Percentiles rank a stretch among this genome's conserved stretches.
Evolutionary conservation across 2,888 invertebrate genomes (phyloP).

Genomic region (Troides aeacus): DNA sequence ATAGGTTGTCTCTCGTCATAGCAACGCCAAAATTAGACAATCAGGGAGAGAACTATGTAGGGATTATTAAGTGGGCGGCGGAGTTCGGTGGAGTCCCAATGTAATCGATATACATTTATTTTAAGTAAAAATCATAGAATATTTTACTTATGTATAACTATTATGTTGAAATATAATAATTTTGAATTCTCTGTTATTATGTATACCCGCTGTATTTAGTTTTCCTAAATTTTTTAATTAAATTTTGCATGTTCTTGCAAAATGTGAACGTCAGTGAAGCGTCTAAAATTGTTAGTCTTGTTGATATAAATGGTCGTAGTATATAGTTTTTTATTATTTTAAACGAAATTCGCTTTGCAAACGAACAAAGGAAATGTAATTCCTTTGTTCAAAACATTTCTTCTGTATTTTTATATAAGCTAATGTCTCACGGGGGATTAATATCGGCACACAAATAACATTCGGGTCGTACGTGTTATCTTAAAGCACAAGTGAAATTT

Average conservation of each 20-base stretch:
- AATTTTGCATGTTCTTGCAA: too few species aligned
- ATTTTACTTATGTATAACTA: too few species aligned
- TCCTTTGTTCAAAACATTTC: background rate
- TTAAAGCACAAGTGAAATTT: constrained; percentile 65
- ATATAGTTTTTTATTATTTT: too few species aligned
- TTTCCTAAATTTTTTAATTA: too few species aligned
- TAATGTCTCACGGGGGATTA: background rate
- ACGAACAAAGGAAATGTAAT: background rate
- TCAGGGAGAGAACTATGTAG: constrained; percentile 43
- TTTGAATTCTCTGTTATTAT: background rate
- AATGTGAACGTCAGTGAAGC: too few species aligned
- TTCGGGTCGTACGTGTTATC: constrained; percentile 34
- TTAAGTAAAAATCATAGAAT: background rate
- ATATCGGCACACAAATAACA: constrained; percentile 12
- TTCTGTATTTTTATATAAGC: background rate
- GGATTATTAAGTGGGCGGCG: constrained; percentile 21
- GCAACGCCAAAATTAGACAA: constrained; percentile 54
- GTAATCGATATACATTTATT: background rate
- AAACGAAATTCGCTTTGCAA: background rate
- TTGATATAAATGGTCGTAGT: too few species aligned
- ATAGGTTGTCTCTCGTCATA: constrained; percentile 53
- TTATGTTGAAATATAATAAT: too few species aligned
- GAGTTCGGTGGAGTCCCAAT: background rate
- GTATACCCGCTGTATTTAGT: too few species aligned
- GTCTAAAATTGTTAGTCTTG: too few species aligned